Conservation (phyloP, 2,797 vertebrate genomes). For the Danio tinwini region DNA sequence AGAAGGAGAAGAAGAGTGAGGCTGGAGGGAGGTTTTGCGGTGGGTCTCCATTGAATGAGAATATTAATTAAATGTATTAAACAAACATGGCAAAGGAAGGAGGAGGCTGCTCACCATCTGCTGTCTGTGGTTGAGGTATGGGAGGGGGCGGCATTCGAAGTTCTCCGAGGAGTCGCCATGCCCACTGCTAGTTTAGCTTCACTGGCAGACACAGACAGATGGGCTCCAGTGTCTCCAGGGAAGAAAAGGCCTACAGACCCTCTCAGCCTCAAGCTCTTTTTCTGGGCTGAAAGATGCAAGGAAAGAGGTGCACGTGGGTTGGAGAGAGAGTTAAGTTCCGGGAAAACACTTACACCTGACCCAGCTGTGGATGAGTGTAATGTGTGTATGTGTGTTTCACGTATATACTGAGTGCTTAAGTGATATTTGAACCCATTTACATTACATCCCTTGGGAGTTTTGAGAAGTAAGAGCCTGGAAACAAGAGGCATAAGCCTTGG, state of each 20-base stretch:
- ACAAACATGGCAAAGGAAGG: conserved; percentile 87
- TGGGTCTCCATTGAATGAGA: conserved; percentile 80
- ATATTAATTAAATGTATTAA: conserved; percentile 97
- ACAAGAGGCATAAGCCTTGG: conserved; percentile 3
- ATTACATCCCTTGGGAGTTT: conserved; percentile 71
- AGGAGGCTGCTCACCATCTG: conserved; percentile 87
- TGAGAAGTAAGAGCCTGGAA: conserved; percentile 1
- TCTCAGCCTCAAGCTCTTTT: conserved; percentile 84
- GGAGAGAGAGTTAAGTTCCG: not conserved
- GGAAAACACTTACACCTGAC: conserved; percentile 69
- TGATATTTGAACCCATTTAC: conserved; percentile 83
- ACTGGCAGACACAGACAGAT: conserved; percentile 90
- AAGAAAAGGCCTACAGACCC: conserved; percentile 79
- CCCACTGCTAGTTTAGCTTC: conserved; percentile 89
- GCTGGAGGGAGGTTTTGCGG: conserved; percentile 67
- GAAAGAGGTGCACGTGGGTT: conserved; percentile 43
- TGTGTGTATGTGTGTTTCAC: conserved; percentile 77
- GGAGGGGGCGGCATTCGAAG: conserved; percentile 70
- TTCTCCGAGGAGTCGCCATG: conserved; percentile 82
- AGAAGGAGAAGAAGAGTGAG: conserved; percentile 6
- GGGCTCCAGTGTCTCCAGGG: conserved; percentile 85
- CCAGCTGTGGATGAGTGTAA: conserved; percentile 78
- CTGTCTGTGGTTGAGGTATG: conserved; percentile 79
- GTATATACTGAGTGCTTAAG: conserved; percentile 80
- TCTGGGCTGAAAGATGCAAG: conserved; percentile 59